phyloP scores from a whole-genome alignment of 2,797 vertebrate species.

The Intellagama lesueurii region DNA sequence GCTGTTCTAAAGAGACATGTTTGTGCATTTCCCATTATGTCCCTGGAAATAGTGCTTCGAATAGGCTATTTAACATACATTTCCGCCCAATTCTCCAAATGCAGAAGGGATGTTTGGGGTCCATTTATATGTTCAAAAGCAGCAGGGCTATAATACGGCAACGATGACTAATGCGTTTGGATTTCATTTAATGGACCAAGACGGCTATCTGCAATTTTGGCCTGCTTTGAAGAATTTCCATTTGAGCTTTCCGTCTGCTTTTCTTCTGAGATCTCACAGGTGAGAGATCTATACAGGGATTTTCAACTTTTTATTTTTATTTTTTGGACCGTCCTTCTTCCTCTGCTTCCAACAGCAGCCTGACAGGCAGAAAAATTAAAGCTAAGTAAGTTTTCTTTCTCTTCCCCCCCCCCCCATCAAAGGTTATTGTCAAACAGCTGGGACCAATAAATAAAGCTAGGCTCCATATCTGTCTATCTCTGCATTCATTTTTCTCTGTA shows the following conservation, averaged over 20 bases:
- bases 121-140: neutral
- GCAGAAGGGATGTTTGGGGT: neutral
- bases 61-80: neutral
- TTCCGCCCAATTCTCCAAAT: neutral
- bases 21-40: neutral
- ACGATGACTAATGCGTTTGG: neutral
- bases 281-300: neutral
- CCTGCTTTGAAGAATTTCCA: slow-evolving; percentile 11
- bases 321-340: neutral
- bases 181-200: slow-evolving; percentile 1
- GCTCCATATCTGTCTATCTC: neutral
- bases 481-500: neutral
- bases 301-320: too few species aligned
- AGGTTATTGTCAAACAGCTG: too few species aligned
- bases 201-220: neutral
- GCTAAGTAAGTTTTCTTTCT: neutral
- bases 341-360: neutral
- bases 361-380: neutral
- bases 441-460: neutral
- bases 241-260: neutral
- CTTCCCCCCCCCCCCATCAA: too few species aligned
- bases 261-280: neutral
- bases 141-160: neutral
- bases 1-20: neutral
- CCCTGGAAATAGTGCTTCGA: neutral